A percentile compares a stretch with the other conserved stretches of the same genome.
Conservation (phyloP, 2,113 vertebrate genomes). For the Rostratula benghalensis region DNA sequence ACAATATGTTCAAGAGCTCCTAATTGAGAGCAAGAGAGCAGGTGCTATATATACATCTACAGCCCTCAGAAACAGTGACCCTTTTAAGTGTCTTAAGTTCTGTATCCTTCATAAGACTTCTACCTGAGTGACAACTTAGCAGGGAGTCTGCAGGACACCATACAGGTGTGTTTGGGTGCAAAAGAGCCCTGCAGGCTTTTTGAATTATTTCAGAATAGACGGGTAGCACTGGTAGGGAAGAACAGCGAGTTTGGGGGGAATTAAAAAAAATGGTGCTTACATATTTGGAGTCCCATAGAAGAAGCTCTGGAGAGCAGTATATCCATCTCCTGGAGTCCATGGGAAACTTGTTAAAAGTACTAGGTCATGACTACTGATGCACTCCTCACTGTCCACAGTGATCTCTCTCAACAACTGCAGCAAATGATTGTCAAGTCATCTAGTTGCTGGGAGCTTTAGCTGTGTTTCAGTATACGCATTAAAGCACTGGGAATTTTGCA, state of each 20-base stretch:
- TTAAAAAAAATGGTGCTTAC: neutral
- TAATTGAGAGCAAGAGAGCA: rapidly evolving
- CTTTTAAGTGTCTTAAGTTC: neutral
- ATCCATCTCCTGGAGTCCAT: neutral
- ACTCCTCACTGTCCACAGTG: neutral
- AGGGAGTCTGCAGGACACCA: neutral
- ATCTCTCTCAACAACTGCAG: neutral
- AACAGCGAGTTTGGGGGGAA: neutral
- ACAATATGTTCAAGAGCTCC: neutral
- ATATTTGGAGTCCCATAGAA: neutral
- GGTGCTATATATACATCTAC: neutral
- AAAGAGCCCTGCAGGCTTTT: neutral
- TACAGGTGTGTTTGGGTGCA: neutral
- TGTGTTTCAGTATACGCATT: neutral
- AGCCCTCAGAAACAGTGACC: neutral
- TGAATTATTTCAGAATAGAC: neutral
- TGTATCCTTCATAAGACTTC: neutral
- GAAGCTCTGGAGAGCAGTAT: neutral
- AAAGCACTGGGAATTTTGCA: neutral
- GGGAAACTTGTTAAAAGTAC: neutral
- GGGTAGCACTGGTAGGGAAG: neutral
- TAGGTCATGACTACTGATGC: neutral
- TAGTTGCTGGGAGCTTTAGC: neutral
- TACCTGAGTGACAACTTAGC: neutral
- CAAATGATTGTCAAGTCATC: neutral